Conservation (phyloP, 2,797 vertebrate genomes). For the Eulemur rubriventer region DNA sequence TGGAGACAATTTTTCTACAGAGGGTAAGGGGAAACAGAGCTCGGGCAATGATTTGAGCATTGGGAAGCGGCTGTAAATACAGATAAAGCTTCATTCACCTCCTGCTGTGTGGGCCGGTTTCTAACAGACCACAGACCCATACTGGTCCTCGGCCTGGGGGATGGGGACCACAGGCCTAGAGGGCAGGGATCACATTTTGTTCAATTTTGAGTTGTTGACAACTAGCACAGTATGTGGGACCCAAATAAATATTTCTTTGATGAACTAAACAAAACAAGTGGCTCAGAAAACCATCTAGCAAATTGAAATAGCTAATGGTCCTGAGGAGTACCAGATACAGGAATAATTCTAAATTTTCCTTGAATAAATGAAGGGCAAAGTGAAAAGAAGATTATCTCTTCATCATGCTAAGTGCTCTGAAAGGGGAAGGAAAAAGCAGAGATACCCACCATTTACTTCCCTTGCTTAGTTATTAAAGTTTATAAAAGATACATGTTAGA, state of each 20-base stretch:
- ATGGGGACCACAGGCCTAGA: no score
- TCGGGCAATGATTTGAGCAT: no score
- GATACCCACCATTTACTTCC: neutral
- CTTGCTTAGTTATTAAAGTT: neutral
- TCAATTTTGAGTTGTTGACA: constrained; percentile 13
- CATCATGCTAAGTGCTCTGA: neutral
- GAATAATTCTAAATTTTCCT: constrained; percentile 29
- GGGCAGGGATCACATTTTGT: neutral
- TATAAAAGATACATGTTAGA: constrained; percentile 19
- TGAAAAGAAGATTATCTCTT: neutral
- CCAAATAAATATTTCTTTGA: constrained; percentile 33
- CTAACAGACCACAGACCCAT: no score
- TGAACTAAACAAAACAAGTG: constrained; percentile 46
- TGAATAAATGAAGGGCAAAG: constrained; percentile 11
- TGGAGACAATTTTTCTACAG: no score
- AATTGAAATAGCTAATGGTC: neutral
- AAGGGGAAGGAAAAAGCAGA: constrained; percentile 32
- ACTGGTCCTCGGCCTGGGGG: no score
- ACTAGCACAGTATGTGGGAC: neutral
- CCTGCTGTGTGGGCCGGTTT: no score
- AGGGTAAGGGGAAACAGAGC: no score
- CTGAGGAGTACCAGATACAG: neutral
- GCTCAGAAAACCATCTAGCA: constrained; percentile 1
- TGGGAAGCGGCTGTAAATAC: no score
- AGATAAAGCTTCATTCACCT: no score